Evolutionary conservation across 2,797 vertebrate species (phyloP), one percentile per base, ranked within the genome.

Genomic region (Argya squamiceps): DNA sequence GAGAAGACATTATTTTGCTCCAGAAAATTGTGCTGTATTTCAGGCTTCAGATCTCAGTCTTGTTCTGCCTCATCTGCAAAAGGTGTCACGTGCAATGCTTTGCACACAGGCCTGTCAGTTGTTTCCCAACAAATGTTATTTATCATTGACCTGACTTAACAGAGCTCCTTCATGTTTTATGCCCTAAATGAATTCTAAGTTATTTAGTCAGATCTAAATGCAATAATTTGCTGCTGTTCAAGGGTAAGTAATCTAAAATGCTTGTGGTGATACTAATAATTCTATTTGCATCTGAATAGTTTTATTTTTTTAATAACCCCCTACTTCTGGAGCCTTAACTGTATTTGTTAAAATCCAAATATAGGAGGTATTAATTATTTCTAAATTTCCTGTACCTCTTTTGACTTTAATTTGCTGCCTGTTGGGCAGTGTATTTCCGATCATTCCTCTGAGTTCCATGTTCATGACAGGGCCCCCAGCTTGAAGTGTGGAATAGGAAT

Each of bases 51-150:
- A 5, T 68, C 16, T 70, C 75, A 75, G 23, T 37, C 19, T 80
- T 59, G 9, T 4, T 14, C 49, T 52, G 21, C 32, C 56, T 41
- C 27, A 22, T 21, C 36, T 93, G 29, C 36, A 32, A 58, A 69
- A 91, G 39, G 14, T 36, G 17, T 81, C 47, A 44, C 0, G 0
- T 62, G 44, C 11, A 41, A 4, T 1, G 2, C 24, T 58, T 95
- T 11, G 7, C 22, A 29, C 17, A 3, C 7, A 14, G 43, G 15
- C 20, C 3, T 46, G 21, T 3, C 8, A 29, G 29, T 13, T 58
- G 11, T 81, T 88, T 71, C 41, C 39, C 56, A 27, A 6, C 5
- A n/a, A 36, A 52, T 44, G 8, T 1, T 46, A 58, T 36, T 84
- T 69, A 62, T 43, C 30, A 5, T 47, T 84, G 69, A 71, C 50